Evolutionary conservation across 2,888 invertebrate species (phyloP).

Genomic region (Horisme vitalbata): DNA sequence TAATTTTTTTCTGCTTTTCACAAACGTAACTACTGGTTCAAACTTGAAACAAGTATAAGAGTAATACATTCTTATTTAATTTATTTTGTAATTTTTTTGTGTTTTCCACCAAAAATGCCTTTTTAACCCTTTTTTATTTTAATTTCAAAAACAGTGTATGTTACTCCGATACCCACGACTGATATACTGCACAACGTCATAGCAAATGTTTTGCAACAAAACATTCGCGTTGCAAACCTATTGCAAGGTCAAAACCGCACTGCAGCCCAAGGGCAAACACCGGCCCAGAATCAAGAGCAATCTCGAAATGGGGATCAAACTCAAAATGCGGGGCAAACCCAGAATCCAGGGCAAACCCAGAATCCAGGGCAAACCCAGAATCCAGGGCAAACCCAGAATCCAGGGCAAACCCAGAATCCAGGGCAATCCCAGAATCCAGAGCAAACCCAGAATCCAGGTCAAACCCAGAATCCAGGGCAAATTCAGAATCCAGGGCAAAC

Average conservation of each 20-base stretch:
- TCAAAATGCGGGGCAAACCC: conserved; percentile 16
- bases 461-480: conserved; percentile 6
- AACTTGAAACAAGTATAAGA: too few species aligned
- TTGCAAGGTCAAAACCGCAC: conserved; percentile 4
- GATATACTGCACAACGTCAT: conserved; percentile 18
- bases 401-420: conserved; percentile 6
- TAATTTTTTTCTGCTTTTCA: too few species aligned
- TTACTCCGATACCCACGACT: conserved; percentile 12
- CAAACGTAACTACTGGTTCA: too few species aligned
- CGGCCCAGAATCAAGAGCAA: conserved; percentile 11
- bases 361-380: conserved; percentile 17
- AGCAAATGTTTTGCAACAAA: conserved; percentile 16
- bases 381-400: conserved; percentile 7
- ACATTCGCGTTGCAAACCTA: conserved; percentile 13
- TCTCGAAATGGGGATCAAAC: conserved; percentile 4
- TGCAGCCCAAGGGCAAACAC: conserved; percentile 15
- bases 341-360: conserved; percentile 14
- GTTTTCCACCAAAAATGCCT: not conserved
- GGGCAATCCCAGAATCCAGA: conserved; percentile 12
- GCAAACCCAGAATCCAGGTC: conserved; percentile 16
- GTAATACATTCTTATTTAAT: not conserved
- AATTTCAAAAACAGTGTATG: conserved; percentile 12
- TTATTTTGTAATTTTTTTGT: not conserved
- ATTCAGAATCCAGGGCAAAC: conserved; percentile 1
- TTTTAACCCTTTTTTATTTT: conserved; percentile 1